phyloP scores from a whole-genome alignment of 2,113 vertebrate genomes.

The Baryphthengus martii region DNA sequence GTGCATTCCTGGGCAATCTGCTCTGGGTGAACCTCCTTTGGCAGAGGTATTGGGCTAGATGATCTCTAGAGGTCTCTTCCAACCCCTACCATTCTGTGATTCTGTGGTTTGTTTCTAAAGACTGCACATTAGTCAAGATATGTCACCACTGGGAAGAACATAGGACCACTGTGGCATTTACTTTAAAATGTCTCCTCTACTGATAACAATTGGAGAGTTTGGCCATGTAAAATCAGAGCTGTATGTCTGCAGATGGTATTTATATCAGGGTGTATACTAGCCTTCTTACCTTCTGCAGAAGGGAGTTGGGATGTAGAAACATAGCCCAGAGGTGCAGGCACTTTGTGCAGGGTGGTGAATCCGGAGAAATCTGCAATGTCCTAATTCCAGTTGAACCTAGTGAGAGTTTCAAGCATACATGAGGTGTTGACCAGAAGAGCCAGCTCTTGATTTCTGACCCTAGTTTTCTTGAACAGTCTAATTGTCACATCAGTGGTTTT shows the following conservation, averaged over 20 bases:
- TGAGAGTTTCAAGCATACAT: background rate
- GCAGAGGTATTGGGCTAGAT: no score
- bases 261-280: background rate
- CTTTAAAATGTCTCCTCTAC: background rate
- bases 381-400: background rate
- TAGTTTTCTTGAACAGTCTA: background rate
- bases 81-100: no score
- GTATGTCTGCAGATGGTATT: background rate
- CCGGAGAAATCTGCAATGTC: background rate
- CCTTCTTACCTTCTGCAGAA: background rate
- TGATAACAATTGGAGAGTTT: background rate
- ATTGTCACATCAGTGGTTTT: background rate
- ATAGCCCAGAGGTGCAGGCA: rapidly evolving
- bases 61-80: no score
- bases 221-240: background rate
- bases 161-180: rapidly evolving
- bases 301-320: background rate
- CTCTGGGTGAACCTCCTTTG: no score
- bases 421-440: background rate
- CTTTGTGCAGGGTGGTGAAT: rapidly evolving
- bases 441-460: background rate
- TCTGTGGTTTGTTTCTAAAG: background rate
- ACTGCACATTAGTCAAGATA: rapidly evolving
- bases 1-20: no score
- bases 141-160: background rate